Conservation (phyloP, 2,797 vertebrate species). For the Myotis daubentonii region DNA sequence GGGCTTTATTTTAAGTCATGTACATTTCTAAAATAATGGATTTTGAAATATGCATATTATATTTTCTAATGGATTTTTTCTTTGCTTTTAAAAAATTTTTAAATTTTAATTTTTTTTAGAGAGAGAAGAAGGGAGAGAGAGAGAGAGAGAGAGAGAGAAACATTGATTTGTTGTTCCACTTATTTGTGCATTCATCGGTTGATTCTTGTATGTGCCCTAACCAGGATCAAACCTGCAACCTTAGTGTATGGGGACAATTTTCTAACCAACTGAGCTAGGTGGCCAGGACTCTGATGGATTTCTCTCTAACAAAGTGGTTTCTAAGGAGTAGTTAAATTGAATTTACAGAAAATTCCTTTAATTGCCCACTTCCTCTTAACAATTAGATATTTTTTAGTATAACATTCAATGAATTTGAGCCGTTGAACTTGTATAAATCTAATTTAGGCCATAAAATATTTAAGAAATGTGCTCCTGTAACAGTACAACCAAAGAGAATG, state of each 20-base stretch:
- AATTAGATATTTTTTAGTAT: conserved; percentile 36
- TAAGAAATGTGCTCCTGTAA: background rate
- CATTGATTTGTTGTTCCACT: background rate
- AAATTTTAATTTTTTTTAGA: background rate
- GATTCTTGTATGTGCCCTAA: background rate
- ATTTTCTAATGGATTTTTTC: background rate
- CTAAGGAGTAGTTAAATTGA: conserved; percentile 1
- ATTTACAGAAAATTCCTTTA: conserved; percentile 22
- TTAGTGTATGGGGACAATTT: background rate
- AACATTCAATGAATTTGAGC: conserved; percentile 5
- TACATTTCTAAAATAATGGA: conserved; percentile 16
- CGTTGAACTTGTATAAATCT: conserved; percentile 18
- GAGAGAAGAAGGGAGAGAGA: background rate
- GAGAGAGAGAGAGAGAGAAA: background rate
- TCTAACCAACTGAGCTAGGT: background rate
- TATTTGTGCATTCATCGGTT: background rate
- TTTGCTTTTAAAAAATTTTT: background rate
- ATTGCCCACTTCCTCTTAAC: background rate
- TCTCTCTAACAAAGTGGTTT: background rate
- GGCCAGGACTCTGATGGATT: background rate
- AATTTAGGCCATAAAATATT: conserved; percentile 29
- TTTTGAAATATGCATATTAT: background rate
- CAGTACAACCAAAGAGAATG: background rate
- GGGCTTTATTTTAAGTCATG: background rate
- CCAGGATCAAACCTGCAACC: background rate